Evolutionary conservation across 1,140 invertebrate species (phyloP).

Genomic region (Subanguina moxae): DNA sequence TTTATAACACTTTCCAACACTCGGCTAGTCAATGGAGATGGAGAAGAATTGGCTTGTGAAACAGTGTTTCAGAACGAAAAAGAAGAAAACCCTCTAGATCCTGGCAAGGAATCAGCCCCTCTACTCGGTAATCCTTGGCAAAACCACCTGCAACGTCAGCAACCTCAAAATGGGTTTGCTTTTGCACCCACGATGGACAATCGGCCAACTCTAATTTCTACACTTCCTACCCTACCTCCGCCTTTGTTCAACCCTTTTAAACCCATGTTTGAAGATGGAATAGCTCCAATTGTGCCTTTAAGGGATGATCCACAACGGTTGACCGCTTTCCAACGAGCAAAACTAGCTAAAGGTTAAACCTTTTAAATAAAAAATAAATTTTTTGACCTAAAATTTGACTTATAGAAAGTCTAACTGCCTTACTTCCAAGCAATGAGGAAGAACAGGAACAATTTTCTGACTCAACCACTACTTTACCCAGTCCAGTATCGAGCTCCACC

Average conservation of each 20-base stretch:
- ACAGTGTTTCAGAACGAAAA: background rate
- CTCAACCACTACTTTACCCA: too few species aligned
- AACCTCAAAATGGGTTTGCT: background rate
- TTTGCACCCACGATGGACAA: background rate
- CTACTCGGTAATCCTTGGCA: constrained; percentile 4
- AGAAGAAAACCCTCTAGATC: too few species aligned
- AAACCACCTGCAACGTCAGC: background rate
- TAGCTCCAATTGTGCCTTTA: constrained; percentile 31
- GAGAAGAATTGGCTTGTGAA: constrained; percentile 25
- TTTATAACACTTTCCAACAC: constrained; percentile 27
- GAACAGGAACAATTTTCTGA: too few species aligned
- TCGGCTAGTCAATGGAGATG: constrained; percentile 23
- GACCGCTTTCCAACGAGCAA: constrained; percentile 14
- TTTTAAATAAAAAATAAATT: too few species aligned
- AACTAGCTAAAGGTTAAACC: too few species aligned
- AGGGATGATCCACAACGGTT: constrained; percentile 21
- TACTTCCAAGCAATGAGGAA: too few species aligned
- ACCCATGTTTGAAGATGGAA: constrained; percentile 26
- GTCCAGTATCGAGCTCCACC: too few species aligned
- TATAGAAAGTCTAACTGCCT: too few species aligned
- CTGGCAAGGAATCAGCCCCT: background rate
- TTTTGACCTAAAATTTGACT: too few species aligned
- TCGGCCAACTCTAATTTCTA: background rate
- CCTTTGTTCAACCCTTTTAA: constrained; percentile 20
- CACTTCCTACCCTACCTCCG: background rate